These are phyloP conservation scores for Felis catus DNA, from an alignment of 2,113 vertebrate genomes.

Conservation along the genomic window DNA sequence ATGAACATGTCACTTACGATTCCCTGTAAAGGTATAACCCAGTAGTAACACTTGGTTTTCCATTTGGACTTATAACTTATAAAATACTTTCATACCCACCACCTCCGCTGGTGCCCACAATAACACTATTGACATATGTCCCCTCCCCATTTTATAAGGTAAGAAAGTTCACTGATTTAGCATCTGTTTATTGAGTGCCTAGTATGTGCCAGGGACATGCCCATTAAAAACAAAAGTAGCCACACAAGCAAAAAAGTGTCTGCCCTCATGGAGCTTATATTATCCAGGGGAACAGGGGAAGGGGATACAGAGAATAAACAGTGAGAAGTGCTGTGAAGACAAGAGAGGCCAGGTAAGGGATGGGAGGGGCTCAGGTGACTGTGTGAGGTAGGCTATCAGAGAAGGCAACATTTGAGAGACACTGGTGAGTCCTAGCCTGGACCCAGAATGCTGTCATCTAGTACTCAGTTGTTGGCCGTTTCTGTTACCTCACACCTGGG, in stretches of 20 bases:
- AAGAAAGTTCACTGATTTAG: neutral
- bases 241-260: neutral
- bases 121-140: neutral
- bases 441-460: neutral
- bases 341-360: neutral
- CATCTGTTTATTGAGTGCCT: neutral
- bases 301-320: neutral
- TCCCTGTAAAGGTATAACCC: neutral
- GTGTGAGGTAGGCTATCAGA: neutral
- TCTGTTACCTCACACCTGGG: slow-evolving; percentile 38
- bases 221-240: slow-evolving; percentile 18
- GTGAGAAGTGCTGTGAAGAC: neutral
- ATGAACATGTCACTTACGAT: neutral
- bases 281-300: neutral
- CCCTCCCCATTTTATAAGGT: neutral
- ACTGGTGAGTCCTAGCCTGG: neutral
- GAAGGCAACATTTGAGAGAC: slow-evolving; percentile 27
- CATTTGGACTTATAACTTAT: neutral
- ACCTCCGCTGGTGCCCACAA: neutral
- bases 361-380: neutral
- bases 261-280: neutral
- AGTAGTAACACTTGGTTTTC: neutral
- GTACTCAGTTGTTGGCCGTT: neutral
- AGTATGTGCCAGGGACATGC: neutral
- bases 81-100: neutral